phyloP scores from a whole-genome alignment of 2,888 invertebrate species.

The Philonicus albiceps region DNA sequence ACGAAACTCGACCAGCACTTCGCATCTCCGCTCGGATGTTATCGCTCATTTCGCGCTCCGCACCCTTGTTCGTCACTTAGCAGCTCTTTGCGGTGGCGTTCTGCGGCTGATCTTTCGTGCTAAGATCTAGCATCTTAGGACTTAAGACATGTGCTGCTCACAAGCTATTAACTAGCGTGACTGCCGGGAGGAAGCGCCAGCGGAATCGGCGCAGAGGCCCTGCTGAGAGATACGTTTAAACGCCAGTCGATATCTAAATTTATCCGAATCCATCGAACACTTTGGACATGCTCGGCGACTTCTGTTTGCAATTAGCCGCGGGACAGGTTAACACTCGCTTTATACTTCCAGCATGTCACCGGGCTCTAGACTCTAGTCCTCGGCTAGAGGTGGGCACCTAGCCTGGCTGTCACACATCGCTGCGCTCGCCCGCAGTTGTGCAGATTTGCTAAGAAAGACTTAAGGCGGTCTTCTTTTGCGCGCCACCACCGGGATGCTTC shows the following conservation, averaged over 20 bases:
- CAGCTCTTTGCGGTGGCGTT: background rate
- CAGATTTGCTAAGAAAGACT: background rate
- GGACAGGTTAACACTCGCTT: conserved; percentile 56
- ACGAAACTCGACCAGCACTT: conserved; percentile 40
- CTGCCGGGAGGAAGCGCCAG: conserved; percentile 19
- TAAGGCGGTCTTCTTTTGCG: conserved; percentile 33
- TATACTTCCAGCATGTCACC: conserved; percentile 61
- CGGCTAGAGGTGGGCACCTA: conserved; percentile 33
- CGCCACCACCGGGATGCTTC: conserved; percentile 55
- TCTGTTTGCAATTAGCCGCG: conserved; percentile 47
- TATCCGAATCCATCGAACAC: conserved; percentile 42
- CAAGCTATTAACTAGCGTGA: conserved; percentile 23
- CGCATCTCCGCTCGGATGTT: conserved; percentile 7
- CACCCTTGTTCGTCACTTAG: conserved; percentile 24
- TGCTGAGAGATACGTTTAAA: conserved; percentile 38
- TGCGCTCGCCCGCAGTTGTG: background rate
- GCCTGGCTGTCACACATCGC: background rate
- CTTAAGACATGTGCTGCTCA: conserved; percentile 18
- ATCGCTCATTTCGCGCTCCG: conserved; percentile 28
- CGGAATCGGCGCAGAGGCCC: background rate
- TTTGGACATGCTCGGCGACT: conserved; percentile 42
- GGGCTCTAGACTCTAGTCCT: background rate
- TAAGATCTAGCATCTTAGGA: background rate
- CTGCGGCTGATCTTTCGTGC: conserved; percentile 26
- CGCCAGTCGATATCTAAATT: conserved; percentile 36